These are phyloP conservation scores for Heterotis niloticus DNA, from an alignment of 2,113 vertebrate genomes.

Conservation along the genomic window DNA sequence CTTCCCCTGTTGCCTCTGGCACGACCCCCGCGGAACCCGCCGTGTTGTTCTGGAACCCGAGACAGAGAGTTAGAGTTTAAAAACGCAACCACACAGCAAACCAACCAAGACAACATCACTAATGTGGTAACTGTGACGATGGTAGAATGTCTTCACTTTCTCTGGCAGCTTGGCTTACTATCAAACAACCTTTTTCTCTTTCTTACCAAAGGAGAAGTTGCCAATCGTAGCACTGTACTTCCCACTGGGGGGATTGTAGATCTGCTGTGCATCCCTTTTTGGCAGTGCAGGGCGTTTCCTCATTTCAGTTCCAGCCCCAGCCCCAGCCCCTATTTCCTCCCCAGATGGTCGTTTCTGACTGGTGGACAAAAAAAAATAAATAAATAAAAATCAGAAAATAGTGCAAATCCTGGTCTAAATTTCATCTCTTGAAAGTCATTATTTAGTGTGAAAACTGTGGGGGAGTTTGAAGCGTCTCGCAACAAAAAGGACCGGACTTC, in stretches of 20 bases:
- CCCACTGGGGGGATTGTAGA: conserved; percentile 96
- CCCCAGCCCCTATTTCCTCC: conserved; percentile 76
- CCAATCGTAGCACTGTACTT: conserved; percentile 93
- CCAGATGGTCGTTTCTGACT: conserved; percentile 80
- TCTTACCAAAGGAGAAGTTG: conserved; percentile 89
- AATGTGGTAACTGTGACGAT: too few species aligned
- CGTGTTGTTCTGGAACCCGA: conserved; percentile 80
- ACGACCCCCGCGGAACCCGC: conserved; percentile 86
- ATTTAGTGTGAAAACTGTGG: too few species aligned
- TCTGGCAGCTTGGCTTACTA: too few species aligned
- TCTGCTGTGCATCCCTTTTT: conserved; percentile 89
- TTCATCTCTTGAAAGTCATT: too few species aligned
- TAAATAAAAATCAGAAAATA: too few species aligned
- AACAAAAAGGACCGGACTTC: too few species aligned
- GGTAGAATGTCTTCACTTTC: too few species aligned
- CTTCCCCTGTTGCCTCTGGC: conserved; percentile 85
- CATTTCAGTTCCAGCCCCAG: conserved; percentile 65
- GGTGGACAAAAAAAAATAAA: conserved; percentile 5
- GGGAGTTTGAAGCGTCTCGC: too few species aligned
- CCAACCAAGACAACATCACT: too few species aligned
- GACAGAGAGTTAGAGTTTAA: not conserved
- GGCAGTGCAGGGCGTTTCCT: conserved; percentile 83
- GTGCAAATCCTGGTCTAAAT: too few species aligned
- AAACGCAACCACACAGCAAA: not conserved
- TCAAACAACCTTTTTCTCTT: too few species aligned